A percentile compares a stretch with the other conserved stretches of the same genome.
These are phyloP conservation scores for Falcaria lacertinaria DNA, from an alignment of 2,888 invertebrate species.

Conservation along the genomic window DNA sequence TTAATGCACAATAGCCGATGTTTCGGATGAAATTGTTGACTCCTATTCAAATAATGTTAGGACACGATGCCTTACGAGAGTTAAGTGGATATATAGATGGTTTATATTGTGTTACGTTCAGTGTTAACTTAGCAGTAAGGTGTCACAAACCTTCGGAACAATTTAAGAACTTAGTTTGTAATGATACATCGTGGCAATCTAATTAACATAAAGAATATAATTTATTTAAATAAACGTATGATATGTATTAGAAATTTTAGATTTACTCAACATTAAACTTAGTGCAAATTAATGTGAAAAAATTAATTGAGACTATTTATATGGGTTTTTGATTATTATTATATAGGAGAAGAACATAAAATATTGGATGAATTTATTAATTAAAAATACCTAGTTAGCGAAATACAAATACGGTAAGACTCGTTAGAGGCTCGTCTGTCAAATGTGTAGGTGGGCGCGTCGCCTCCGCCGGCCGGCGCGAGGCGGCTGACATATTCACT, in stretches of 20 bases:
- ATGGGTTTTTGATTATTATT: slow-evolving; percentile 79
- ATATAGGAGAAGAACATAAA: slow-evolving; percentile 75
- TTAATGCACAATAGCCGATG: slow-evolving; percentile 73
- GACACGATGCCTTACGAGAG: slow-evolving; percentile 75
- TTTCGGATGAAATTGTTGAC: slow-evolving; percentile 59
- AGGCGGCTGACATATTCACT: slow-evolving; percentile 52
- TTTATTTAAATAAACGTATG: slow-evolving; percentile 76
- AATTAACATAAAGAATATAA: slow-evolving; percentile 77
- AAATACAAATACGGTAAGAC: slow-evolving; percentile 79
- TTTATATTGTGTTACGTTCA: slow-evolving; percentile 77
- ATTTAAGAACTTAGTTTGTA: slow-evolving; percentile 78
- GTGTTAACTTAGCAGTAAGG: slow-evolving; percentile 71
- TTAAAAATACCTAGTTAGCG: slow-evolving; percentile 79
- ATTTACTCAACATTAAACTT: slow-evolving; percentile 78
- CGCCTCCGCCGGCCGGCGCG: slow-evolving; percentile 24
- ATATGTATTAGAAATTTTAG: slow-evolving; percentile 80
- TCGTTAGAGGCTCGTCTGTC: slow-evolving; percentile 76
- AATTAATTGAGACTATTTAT: slow-evolving; percentile 78
- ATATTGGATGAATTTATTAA: slow-evolving; percentile 80
- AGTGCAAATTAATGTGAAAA: slow-evolving; percentile 78
- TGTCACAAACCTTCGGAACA: slow-evolving; percentile 71
- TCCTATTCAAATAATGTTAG: slow-evolving; percentile 68
- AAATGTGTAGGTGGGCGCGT: slow-evolving; percentile 41
- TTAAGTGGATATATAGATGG: slow-evolving; percentile 75
- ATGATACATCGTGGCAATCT: slow-evolving; percentile 74